Evolutionary conservation across 1,140 invertebrate genomes (phyloP), one percentile per base, ranked within the genome.

Genomic region (Chrysopa pallens): DNA sequence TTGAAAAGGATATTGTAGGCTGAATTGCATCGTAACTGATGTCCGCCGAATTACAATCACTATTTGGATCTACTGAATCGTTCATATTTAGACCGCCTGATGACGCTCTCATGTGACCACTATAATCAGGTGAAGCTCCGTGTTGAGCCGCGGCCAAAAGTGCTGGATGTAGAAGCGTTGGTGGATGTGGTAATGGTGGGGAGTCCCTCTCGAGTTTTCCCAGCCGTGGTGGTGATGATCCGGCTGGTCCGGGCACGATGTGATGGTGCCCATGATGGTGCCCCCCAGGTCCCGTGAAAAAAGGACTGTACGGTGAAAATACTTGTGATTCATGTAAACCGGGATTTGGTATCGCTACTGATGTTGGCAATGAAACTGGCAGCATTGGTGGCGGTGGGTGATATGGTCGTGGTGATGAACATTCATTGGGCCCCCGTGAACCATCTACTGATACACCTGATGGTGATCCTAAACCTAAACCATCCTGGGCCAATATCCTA

Each of bases 341-440:
- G 36, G 90, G 91, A 65, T 95, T 95, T 41, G 90, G 87, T 64
- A 96, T 94, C 57, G 90, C 90, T 55, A 96, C 90, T 42, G 85
- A 86, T 35, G 88, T 91, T 45, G 88, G 86, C 59, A 92, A 70
- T 44, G 87, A 88, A 38, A 84, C 81, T 39, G 82, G 82, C 54
- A 90, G 72, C 70, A 85, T 77, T 49, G 85, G 81, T 41, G 84
- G 86, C 47, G 78, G 73, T 43, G 69, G 72, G 59, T 81, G 81
- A 46, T 63, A 62, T 62, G 75, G 74, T 39, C 80, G 73, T 43
- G 80, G 80, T 27, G 81, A 78, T 23, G 80, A 79, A 41, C 73
- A 73, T 29, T 52, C 61, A 46, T 68, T 69, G 45, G 64, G 62
- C 44, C 69, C 69, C 48, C 60, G 57, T 36, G 54, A 54, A 41